These are phyloP conservation scores for Cossypha niveicapilla DNA, from an alignment of 2,797 vertebrate genomes.

Conservation along the genomic window DNA sequence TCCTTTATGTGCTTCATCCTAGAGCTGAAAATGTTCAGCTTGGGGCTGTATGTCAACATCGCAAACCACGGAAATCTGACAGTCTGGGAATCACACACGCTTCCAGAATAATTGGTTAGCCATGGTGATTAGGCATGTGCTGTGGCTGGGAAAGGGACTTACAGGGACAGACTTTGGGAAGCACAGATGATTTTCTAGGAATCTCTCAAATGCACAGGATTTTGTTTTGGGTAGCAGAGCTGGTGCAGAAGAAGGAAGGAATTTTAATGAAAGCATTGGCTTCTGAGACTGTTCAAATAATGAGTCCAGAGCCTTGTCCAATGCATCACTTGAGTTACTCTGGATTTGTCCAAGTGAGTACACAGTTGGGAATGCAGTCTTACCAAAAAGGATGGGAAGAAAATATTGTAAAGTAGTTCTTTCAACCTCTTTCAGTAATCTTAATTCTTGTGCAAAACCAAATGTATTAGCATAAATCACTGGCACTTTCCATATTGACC, in stretches of 20 bases:
- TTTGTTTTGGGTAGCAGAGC: neutral
- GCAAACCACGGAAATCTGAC: slow-evolving; percentile 55
- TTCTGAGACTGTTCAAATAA: neutral
- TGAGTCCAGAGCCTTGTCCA: neutral
- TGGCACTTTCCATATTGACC: neutral
- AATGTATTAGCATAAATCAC: neutral
- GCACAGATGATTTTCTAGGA: neutral
- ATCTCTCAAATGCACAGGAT: neutral
- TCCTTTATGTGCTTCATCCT: slow-evolving; percentile 22
- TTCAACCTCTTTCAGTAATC: neutral
- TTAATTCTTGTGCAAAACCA: neutral
- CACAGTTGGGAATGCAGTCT: neutral
- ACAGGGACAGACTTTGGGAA: neutral
- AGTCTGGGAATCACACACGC: slow-evolving; percentile 10
- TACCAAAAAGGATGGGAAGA: neutral
- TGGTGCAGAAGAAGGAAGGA: neutral
- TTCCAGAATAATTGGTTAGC: slow-evolving; percentile 54
- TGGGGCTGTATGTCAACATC: slow-evolving; percentile 46
- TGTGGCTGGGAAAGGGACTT: neutral
- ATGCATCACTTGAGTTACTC: neutral
- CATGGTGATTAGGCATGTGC: slow-evolving; percentile 1
- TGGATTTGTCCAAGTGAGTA: neutral
- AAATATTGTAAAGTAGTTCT: neutral
- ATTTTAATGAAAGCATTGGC: neutral
- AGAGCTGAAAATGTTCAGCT: slow-evolving; percentile 48